These are phyloP conservation scores for Venustaconcha ellipsiformis DNA, from an alignment of 1,140 invertebrate species.

Conservation along the genomic window DNA sequence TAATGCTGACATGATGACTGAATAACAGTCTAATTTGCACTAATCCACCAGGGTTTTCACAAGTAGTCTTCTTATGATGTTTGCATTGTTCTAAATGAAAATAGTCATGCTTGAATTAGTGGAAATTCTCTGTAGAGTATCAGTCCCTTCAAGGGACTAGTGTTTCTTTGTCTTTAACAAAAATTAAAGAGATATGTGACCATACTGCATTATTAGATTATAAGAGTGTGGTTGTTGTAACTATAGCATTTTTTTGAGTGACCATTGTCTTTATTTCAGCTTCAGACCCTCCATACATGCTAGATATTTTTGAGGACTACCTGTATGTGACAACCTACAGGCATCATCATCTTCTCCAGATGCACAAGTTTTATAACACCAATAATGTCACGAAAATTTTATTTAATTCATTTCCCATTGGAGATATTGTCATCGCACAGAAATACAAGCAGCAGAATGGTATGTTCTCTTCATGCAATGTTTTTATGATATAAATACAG, in stretches of 20 bases:
- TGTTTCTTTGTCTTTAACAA: too few species aligned
- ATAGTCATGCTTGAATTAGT: too few species aligned
- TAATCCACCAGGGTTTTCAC: too few species aligned
- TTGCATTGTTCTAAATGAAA: too few species aligned
- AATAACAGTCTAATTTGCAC: too few species aligned
- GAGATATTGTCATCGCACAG: conserved; percentile 50
- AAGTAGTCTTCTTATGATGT: too few species aligned
- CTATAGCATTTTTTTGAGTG: conserved; percentile 8
- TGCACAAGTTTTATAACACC: conserved; percentile 78
- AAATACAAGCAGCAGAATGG: conserved; percentile 49
- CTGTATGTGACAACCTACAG: conserved; percentile 78
- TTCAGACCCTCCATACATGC: conserved; percentile 74
- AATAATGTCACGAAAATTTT: conserved; percentile 29
- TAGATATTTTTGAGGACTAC: conserved; percentile 82
- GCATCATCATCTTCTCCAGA: conserved; percentile 75
- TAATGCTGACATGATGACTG: too few species aligned
- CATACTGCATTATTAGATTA: too few species aligned
- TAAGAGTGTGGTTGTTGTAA: background rate
- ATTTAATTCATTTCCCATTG: conserved; percentile 23
- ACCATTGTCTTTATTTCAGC: conserved; percentile 40
- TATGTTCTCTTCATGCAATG: conserved; percentile 61
- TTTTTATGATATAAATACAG: background rate
- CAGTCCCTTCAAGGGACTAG: too few species aligned
- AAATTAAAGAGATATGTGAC: too few species aligned
- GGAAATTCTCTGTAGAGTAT: too few species aligned